Conservation (phyloP, 2,888 invertebrate genomes). For the Psococerastis gibbosa region DNA sequence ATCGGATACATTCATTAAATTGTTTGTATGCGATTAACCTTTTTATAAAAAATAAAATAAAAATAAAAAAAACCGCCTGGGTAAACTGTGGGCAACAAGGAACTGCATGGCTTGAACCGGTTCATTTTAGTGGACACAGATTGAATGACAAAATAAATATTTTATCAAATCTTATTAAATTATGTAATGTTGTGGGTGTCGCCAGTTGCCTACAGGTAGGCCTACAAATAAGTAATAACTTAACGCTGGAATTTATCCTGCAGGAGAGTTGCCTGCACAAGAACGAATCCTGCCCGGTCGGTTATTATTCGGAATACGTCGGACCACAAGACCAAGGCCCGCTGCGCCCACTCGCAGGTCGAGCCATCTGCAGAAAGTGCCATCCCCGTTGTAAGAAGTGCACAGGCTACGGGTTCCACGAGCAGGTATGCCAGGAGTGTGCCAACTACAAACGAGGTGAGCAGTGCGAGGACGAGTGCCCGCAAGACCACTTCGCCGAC, state of each 20-base stretch:
- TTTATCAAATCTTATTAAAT: no score
- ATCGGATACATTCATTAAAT: no score
- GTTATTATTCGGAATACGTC: conserved; percentile 71
- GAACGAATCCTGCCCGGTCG: conserved; percentile 63
- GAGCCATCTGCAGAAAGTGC: conserved; percentile 76
- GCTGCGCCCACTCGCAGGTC: conserved; percentile 59
- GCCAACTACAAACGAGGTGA: conserved; percentile 68
- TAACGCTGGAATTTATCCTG: conserved; percentile 7
- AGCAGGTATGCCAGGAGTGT: conserved; percentile 68
- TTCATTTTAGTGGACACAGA: no score
- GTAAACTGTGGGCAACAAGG: no score
- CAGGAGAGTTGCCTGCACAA: conserved; percentile 54
- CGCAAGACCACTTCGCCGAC: conserved; percentile 61
- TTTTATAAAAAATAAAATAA: no score
- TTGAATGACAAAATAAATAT: no score
- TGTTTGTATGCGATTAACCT: no score
- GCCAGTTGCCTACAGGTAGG: no score
- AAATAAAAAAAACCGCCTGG: no score
- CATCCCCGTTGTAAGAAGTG: conserved; percentile 79
- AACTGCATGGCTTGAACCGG: no score
- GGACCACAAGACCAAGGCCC: conserved; percentile 50
- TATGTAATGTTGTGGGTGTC: no score
- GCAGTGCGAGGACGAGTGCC: conserved; percentile 77
- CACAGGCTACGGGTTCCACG: conserved; percentile 72
- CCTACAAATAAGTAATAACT: no score